phyloP scores from a whole-genome alignment of 2,888 invertebrate genomes.

The Nezara viridula region DNA sequence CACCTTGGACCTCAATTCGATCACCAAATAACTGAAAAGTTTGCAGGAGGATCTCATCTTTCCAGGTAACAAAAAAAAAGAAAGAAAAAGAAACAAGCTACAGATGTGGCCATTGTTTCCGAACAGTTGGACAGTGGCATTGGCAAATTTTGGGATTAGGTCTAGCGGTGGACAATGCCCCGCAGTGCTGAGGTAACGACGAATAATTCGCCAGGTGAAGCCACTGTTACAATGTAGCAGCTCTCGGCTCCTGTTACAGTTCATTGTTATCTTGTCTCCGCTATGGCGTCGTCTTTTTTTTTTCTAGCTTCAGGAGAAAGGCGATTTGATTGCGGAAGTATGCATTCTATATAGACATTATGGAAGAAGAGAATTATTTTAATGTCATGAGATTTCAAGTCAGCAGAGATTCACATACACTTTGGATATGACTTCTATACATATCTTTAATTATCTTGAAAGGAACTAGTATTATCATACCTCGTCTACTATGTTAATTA shows the following conservation, averaged over 20 bases:
- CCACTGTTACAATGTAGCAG: neutral
- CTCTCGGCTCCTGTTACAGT: neutral
- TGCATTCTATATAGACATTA: neutral
- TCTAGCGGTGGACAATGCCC: neutral
- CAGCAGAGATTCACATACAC: no score
- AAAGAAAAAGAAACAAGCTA: neutral
- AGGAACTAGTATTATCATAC: no score
- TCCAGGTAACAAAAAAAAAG: neutral
- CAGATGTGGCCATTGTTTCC: constrained; percentile 11
- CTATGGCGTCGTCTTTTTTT: neutral
- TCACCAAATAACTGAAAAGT: neutral
- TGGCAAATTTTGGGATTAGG: neutral
- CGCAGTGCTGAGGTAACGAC: neutral
- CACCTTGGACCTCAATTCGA: neutral
- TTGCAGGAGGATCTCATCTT: constrained; percentile 2
- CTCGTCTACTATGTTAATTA: no score
- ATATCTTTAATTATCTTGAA: no score
- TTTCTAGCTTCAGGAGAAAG: neutral
- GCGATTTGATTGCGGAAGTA: neutral
- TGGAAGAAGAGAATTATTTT: neutral
- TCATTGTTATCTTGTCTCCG: neutral
- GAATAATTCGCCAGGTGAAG: constrained; percentile 13
- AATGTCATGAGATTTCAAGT: no score
- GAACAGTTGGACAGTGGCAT: neutral
- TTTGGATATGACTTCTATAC: no score